Base-by-base conservation (phyloP, 2,797 vertebrate genomes). In the Neopelma chrysocephalum region DNA sequence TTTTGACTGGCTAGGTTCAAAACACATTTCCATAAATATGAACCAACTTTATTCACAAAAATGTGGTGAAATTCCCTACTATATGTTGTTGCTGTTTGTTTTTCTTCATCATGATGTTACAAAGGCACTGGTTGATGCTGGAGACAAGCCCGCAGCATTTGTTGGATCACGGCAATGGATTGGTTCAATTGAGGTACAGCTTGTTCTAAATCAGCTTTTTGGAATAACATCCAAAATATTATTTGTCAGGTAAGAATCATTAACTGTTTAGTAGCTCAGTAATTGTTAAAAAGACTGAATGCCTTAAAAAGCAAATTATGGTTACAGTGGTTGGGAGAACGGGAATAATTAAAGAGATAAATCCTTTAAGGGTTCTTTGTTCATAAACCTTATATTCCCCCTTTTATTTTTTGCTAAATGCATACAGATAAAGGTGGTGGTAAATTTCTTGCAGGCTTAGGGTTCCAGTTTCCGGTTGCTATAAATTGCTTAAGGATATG, bases 121-220 rank as follows among this genome's bases (percentile, higher is more conserved):
- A 40, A 96, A 99, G 99, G 99, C 98, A 53, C 97, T 99, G 77
- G 99, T 99, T 91, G 98, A 99, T 91, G 98, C 98, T 43, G 99
- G 99, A 77, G 99, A 99, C 97, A 99, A 99, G 93, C 98, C 98
- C 82, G 91, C 97, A 3, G 66, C 97, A 4, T 99, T 99, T 96
- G 98, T 99, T 14, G 99, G 99, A 17, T 99, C 99, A 26, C 97
- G 97, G 38, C 99, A 99, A 12, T 99, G 99, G 99, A 99, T 99
- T 38, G 99, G 99, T 45, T 99, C 99, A 2, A 98, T 99, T 58
- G 99, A 99, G 96, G 98, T 99, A 31, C 99, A 99, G 91, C 98
- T 97, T 79, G 99, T 99, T 68, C 97, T 99, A 73, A 98, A 98
- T 97, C 98, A 99, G 76, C 97, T 99, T 78, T 98, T 99, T 26